Evolutionary conservation across 2,797 vertebrate genomes (phyloP).

Genomic region (Leptoclinus maculatus): DNA sequence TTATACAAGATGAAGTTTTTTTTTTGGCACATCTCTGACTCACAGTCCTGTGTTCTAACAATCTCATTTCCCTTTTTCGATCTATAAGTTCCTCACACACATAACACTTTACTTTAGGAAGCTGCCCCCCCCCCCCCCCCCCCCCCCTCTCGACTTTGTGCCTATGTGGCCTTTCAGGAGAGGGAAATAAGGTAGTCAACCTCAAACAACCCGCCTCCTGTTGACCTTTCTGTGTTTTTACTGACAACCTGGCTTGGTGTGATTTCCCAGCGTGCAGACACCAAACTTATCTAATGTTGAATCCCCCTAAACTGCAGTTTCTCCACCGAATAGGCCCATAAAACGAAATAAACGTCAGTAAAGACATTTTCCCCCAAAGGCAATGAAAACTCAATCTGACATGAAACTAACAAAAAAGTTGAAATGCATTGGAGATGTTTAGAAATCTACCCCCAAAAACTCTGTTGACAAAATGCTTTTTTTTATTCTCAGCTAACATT

Average conservation of each 20-base stretch:
- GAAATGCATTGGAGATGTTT: neutral
- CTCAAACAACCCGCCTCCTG: constrained; percentile 53
- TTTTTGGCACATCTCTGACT: constrained; percentile 26
- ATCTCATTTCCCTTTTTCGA: constrained; percentile 58
- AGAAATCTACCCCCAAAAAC: neutral
- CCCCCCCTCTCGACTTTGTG: neutral
- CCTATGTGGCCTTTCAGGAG: constrained; percentile 50
- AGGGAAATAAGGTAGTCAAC: constrained; percentile 54
- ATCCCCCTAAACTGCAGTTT: neutral
- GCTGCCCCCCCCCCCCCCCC: constrained; percentile 4
- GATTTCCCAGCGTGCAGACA: constrained; percentile 3
- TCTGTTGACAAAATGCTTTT: neutral
- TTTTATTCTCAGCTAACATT: neutral
- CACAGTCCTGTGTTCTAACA: constrained; percentile 12
- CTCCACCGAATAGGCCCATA: neutral
- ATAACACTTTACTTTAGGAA: neutral
- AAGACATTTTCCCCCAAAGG: neutral
- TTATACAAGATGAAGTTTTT: neutral
- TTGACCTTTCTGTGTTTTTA: constrained; percentile 64
- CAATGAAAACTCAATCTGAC: neutral
- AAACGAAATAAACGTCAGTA: neutral
- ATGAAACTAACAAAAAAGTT: neutral
- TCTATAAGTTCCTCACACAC: constrained; percentile 35
- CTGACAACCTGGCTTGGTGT: constrained; percentile 39
- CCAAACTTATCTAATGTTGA: neutral